phyloP scores from a whole-genome alignment of 2,113 vertebrate species.

The Irena cyanogastra region DNA sequence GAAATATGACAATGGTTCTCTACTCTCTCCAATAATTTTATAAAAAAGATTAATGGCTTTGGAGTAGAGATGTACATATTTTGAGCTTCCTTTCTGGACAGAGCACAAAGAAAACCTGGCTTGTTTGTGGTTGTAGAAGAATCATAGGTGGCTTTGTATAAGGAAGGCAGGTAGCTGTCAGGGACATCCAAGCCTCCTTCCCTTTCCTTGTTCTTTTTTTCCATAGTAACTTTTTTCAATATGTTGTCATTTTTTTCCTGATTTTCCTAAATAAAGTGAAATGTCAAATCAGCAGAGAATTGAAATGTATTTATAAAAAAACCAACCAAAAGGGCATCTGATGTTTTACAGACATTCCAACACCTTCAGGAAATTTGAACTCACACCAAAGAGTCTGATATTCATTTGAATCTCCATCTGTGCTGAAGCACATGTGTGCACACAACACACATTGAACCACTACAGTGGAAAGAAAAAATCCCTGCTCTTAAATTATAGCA shows the following conservation, averaged over 20 bases:
- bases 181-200: constrained; percentile 15
- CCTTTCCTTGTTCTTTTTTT: neutral
- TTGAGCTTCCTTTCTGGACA: constrained; percentile 78
- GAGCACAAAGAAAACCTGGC: constrained; percentile 69
- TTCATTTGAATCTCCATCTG: constrained; percentile 80
- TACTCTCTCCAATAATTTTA: constrained; percentile 47
- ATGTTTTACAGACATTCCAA: constrained; percentile 87
- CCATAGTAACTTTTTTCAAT: constrained; percentile 34
- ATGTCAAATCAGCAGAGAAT: constrained; percentile 72
- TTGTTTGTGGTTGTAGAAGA: constrained; percentile 67
- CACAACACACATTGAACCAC: constrained; percentile 65
- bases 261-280: constrained; percentile 59
- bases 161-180: constrained; percentile 62
- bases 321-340: constrained; percentile 75
- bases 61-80: constrained; percentile 72
- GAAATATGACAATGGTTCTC: constrained; percentile 43
- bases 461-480: constrained; percentile 62
- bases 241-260: neutral
- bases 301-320: constrained; percentile 70
- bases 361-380: constrained; percentile 85
- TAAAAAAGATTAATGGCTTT: constrained; percentile 79
- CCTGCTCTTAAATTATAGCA: constrained; percentile 71
- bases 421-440: constrained; percentile 71
- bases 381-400: constrained; percentile 81
- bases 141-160: constrained; percentile 67